phyloP scores from a whole-genome alignment of 2,113 vertebrate species.

The Oriolus oriolus region DNA sequence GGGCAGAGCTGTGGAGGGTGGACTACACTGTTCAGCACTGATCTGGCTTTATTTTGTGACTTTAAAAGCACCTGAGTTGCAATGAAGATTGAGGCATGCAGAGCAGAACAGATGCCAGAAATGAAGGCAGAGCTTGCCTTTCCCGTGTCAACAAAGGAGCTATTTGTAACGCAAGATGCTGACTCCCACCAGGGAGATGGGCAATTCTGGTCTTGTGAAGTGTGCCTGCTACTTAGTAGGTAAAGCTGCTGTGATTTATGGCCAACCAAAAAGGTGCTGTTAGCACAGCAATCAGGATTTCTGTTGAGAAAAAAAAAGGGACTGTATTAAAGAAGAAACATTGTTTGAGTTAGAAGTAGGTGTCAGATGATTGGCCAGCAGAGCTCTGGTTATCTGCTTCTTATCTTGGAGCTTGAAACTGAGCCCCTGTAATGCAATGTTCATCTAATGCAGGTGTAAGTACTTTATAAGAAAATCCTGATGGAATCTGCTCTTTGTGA shows the following conservation, averaged over 20 bases:
- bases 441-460: not conserved
- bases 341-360: not conserved
- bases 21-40: not conserved
- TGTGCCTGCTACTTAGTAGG: not conserved
- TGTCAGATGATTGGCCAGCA: not conserved
- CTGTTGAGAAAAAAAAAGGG: not conserved
- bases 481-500: not conserved
- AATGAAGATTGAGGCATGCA: accelerated
- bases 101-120: not conserved
- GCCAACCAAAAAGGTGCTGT: not conserved
- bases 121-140: not conserved
- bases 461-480: not conserved
- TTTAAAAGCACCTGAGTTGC: not conserved
- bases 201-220: not conserved
- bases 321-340: not conserved
- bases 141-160: not conserved
- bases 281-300: not conserved
- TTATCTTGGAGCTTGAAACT: not conserved
- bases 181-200: accelerated
- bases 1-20: not conserved
- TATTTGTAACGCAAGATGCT: not conserved
- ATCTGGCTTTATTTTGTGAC: not conserved
- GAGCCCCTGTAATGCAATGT: not conserved
- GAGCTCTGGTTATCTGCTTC: not conserved
- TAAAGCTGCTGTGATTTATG: not conserved